Percentiles rank a stretch among this genome's conserved stretches.
Conservation (phyloP, 2,113 vertebrate genomes). For the Zingel zingel region DNA sequence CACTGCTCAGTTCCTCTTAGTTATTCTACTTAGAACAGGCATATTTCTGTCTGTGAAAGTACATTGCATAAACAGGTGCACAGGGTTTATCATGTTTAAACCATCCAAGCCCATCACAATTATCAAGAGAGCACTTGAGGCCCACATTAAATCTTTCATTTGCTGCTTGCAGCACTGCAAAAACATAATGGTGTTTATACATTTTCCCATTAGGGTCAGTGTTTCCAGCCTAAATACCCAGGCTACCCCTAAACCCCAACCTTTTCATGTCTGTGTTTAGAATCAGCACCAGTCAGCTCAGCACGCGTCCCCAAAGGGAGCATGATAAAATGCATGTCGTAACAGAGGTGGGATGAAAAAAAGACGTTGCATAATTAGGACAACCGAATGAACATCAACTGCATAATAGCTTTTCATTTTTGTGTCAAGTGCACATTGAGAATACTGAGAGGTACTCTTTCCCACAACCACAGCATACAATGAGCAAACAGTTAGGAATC, state of each 20-base stretch:
- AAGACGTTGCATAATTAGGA: conserved; percentile 42
- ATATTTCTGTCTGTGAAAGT: conserved; percentile 33
- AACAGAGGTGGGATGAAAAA: conserved; percentile 46
- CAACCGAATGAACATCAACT: conserved; percentile 37
- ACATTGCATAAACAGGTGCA: conserved; percentile 60
- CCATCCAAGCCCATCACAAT: conserved; percentile 46
- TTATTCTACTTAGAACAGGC: conserved; percentile 8
- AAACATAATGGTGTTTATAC: conserved; percentile 66
- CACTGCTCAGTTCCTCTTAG: conserved; percentile 9
- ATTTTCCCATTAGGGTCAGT: conserved; percentile 52
- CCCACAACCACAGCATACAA: conserved; percentile 14
- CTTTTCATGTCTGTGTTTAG: conserved; percentile 21
- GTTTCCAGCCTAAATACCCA: conserved; percentile 37
- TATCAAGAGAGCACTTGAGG: conserved; percentile 65
- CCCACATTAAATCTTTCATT: conserved; percentile 61
- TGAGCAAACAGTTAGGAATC: conserved; percentile 54
- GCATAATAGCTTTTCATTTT: conserved; percentile 57
- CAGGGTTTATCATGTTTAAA: conserved; percentile 53
- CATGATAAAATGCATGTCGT: conserved; percentile 22
- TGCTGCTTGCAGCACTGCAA: conserved; percentile 43
- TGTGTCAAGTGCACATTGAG: conserved; percentile 64
- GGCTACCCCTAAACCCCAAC: conserved; percentile 22
- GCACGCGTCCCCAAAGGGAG: neutral
- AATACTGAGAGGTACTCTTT: conserved; percentile 23
- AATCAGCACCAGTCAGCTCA: conserved; percentile 17